Base-by-base conservation (phyloP, 2,888 invertebrate genomes). In the Morpho achilles region DNA sequence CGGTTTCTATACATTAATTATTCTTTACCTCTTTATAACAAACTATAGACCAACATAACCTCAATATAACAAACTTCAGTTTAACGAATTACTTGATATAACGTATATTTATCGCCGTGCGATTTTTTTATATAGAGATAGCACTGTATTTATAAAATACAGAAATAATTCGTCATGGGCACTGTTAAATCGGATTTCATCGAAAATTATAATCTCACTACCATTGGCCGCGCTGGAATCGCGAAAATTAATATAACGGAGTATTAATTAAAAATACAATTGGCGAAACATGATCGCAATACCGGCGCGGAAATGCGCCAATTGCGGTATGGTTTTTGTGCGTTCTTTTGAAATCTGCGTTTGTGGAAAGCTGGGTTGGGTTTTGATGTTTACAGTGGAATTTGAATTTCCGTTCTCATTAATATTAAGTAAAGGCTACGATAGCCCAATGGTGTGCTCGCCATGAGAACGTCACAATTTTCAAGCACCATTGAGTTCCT, bases 241-340 rank as follows among this genome's bases (percentile, higher is more conserved):
- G 23, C 43, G 43, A 51, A 51, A 43, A 51, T 60, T 61, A 52
- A 63, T 59, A 62, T 58, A 16, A 50, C 45, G 41, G 49, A 55
- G 60, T 57, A 61, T 59, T 63, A 59, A 63, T 63, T 61, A 63
- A 63, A 61, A 54, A 50, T 45, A 61, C 53, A 61, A 63, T 57
- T 52, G 52, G 9, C 16, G 43, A 53, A 56, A 53, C 59, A 59
- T 50, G 58, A 58, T 56, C 61, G 52, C 59, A 45, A 32, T 56
- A 40, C 52, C 48, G 56, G 8, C 39, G 49, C 9, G 56, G 45
- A 7, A 45, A 42, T 53, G 43, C 57, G 54, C 46, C 54, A 54
- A 57, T 59, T 57, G 54, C 50, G 53, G 50, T 8, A 46, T 10
- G 53, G 46, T 50, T 53, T 16, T 50, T 50, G 8, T 7, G 22